Conservation (phyloP, 2,888 invertebrate genomes). For the Tineola bisselliella region DNA sequence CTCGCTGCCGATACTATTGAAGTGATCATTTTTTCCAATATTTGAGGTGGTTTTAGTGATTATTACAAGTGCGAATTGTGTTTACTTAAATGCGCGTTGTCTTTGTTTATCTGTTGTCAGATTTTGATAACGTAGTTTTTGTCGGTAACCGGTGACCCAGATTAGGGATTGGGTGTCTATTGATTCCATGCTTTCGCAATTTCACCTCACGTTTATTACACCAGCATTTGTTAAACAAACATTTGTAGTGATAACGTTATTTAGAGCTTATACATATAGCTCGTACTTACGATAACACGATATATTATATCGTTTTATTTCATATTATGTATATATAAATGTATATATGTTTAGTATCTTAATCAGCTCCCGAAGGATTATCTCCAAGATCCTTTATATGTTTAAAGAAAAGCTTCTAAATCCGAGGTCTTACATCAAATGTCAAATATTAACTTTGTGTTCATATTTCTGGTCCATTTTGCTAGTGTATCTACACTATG, state of each 20-base stretch:
- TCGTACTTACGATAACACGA: no score
- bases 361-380: no score
- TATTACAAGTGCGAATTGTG: not conserved
- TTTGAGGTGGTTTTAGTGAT: slow-evolving; percentile 46
- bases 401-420: no score
- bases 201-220: slow-evolving; percentile 16
- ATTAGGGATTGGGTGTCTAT: slow-evolving; percentile 21
- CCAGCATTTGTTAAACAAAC: not conserved
- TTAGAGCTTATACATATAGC: no score
- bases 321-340: no score
- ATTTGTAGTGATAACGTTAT: not conserved
- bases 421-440: no score
- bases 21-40: slow-evolving; percentile 9
- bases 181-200: slow-evolving; percentile 25
- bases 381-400: no score
- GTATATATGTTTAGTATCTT: no score
- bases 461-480: no score
- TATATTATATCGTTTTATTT: no score
- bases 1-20: slow-evolving; percentile 33
- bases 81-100: not conserved
- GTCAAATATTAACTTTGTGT: no score
- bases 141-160: slow-evolving; percentile 32
- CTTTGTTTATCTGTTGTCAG: slow-evolving; percentile 40
- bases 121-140: slow-evolving; percentile 21
- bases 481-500: no score